phyloP scores from a whole-genome alignment of 2,888 invertebrate species.

The Aphidius colemani region DNA sequence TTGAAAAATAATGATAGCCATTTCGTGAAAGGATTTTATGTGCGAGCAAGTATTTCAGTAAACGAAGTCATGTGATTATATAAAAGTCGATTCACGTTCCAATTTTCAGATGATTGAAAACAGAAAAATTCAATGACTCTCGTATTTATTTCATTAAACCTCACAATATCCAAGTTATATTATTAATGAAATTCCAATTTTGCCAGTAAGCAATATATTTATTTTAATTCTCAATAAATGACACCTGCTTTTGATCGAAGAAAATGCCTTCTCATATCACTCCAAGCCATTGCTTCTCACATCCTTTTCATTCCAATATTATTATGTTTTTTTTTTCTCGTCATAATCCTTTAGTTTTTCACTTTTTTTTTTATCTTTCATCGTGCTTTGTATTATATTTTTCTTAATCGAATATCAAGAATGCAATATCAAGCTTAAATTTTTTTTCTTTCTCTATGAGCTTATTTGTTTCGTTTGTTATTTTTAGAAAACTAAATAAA shows the following conservation, averaged over 20 bases:
- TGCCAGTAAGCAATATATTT: constrained; percentile 40
- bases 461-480: no score
- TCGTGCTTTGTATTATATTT: not conserved
- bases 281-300: constrained; percentile 5
- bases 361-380: constrained; percentile 21
- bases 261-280: constrained; percentile 22
- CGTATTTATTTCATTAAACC: constrained; percentile 15
- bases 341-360: constrained; percentile 11
- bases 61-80: constrained; percentile 13
- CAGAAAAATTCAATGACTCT: constrained; percentile 1
- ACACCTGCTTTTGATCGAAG: constrained; percentile 28
- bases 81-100: constrained; percentile 26
- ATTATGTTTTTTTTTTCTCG: not conserved
- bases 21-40: constrained; percentile 21
- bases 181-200: constrained; percentile 57
- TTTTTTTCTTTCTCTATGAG: no score
- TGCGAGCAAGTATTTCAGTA: constrained; percentile 15
- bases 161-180: constrained; percentile 56
- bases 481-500: no score
- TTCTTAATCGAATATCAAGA: no score
- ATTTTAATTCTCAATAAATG: constrained; percentile 53
- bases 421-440: no score
- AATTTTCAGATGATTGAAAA: constrained; percentile 9
- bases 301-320: constrained; percentile 1
- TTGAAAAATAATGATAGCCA: constrained; percentile 15